phyloP scores from a whole-genome alignment of 2,797 vertebrate species.

The Rhinoraja longicauda region DNA sequence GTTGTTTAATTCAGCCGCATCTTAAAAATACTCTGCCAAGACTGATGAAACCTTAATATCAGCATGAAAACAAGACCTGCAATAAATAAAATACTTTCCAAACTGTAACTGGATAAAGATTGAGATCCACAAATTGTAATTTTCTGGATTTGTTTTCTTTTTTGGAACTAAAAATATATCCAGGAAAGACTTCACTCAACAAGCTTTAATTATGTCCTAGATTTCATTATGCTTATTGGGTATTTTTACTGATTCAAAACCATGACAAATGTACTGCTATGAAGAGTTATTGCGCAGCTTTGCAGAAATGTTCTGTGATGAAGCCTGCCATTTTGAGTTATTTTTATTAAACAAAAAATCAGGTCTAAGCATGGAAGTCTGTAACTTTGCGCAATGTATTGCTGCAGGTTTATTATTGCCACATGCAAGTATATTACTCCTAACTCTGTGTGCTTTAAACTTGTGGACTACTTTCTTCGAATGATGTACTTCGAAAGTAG shows the following conservation, averaged over 20 bases:
- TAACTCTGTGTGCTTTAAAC: no score
- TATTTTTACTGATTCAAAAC: neutral
- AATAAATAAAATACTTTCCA: neutral
- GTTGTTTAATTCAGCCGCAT: neutral
- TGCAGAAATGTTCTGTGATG: neutral
- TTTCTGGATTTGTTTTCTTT: neutral
- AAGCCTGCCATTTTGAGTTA: neutral
- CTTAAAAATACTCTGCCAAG: neutral
- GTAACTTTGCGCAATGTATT: neutral
- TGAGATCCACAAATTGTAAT: neutral
- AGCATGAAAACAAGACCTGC: neutral
- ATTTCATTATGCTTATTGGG: neutral
- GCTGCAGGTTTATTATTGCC: no score
- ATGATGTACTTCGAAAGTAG: no score
- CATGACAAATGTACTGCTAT: neutral
- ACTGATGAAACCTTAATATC: neutral
- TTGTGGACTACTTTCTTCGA: no score
- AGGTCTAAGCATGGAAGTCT: neutral
- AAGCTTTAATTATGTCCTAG: neutral
- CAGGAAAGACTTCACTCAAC: conserved; percentile 6
- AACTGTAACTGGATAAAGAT: neutral
- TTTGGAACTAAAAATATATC: neutral
- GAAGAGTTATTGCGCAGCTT: no score
- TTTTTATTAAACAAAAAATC: neutral
- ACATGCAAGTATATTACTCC: no score